Conservation (phyloP, 2,888 invertebrate species). For the Bombylius major region DNA sequence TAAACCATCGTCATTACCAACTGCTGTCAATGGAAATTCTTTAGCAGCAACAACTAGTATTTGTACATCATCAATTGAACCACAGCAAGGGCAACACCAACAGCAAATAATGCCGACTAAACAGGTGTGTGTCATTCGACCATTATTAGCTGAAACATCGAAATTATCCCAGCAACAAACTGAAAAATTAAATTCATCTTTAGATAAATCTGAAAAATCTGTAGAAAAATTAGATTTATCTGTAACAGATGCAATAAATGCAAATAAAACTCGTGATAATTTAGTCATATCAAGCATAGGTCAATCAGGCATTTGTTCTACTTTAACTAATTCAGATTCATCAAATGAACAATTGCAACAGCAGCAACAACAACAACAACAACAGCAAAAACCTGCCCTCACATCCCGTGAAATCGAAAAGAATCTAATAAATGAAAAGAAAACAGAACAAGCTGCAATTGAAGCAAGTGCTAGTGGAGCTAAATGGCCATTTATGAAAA, state of each 20-base stretch:
- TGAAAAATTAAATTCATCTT: background rate
- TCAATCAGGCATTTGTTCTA: conserved; percentile 17
- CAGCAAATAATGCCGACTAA: conserved; percentile 24
- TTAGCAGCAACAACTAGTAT: conserved; percentile 18
- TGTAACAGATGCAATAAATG: conserved; percentile 5
- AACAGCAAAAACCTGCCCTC: conserved; percentile 25
- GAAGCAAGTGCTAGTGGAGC: conserved; percentile 10
- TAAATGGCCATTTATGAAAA: conserved; percentile 19
- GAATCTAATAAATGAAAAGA: conserved; percentile 53
- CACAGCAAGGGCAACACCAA: conserved; percentile 16
- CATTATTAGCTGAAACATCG: conserved; percentile 21
- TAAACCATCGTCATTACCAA: background rate
- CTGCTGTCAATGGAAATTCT: conserved; percentile 5
- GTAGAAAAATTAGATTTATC: background rate
- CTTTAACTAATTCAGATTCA: conserved; percentile 12
- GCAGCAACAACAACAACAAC: background rate
- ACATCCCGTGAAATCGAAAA: conserved; percentile 54
- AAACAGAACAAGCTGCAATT: conserved; percentile 38
- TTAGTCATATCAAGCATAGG: conserved; percentile 15
- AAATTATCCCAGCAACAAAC: conserved; percentile 1
- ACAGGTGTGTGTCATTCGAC: conserved; percentile 46
- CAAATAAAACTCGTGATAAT: conserved; percentile 12
- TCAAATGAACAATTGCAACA: background rate
- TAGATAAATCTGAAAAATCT: background rate
- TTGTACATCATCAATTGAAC: conserved; percentile 7